Percentiles rank a stretch among this genome's conserved stretches.
Conservation (phyloP, 1,140 invertebrate species). For the Pissodes strobi region DNA sequence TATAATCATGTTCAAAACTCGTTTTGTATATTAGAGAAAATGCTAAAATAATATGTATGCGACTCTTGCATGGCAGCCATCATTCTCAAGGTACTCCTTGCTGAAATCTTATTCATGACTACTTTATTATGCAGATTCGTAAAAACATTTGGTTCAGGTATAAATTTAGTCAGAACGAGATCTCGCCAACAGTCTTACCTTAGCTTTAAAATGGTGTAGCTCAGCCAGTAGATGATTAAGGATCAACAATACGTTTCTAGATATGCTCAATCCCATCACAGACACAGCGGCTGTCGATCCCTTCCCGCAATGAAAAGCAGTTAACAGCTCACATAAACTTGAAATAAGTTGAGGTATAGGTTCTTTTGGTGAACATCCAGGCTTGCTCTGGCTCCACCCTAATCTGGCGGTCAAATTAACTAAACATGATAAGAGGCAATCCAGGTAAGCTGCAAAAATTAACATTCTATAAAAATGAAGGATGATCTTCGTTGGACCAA, state of each 20-base stretch:
- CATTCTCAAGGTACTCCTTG: too few species aligned
- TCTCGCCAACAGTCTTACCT: conserved; percentile 41
- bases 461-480: too few species aligned
- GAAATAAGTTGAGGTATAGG: conserved; percentile 40
- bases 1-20: too few species aligned
- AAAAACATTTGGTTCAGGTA: too few species aligned
- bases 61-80: too few species aligned
- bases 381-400: conserved; percentile 56
- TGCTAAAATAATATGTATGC: too few species aligned
- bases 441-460: conserved; percentile 58
- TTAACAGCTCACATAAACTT: conserved; percentile 58
- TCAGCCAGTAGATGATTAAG: conserved; percentile 61
- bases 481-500: too few species aligned
- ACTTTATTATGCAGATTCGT: too few species aligned
- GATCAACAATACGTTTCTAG: conserved; percentile 59
- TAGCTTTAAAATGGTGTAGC: conserved; percentile 58
- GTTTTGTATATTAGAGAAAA: too few species aligned
- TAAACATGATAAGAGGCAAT: conserved; percentile 59
- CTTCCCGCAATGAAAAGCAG: conserved; percentile 59
- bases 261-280: conserved; percentile 63
- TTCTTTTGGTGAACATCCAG: conserved; percentile 45
- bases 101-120: too few species aligned
- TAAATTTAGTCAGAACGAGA: too few species aligned
- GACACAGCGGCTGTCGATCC: conserved; percentile 56
- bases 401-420: conserved; percentile 58